These are phyloP conservation scores for Andrena hattorfiana DNA, from an alignment of 2,888 invertebrate genomes.

Conservation along the genomic window DNA sequence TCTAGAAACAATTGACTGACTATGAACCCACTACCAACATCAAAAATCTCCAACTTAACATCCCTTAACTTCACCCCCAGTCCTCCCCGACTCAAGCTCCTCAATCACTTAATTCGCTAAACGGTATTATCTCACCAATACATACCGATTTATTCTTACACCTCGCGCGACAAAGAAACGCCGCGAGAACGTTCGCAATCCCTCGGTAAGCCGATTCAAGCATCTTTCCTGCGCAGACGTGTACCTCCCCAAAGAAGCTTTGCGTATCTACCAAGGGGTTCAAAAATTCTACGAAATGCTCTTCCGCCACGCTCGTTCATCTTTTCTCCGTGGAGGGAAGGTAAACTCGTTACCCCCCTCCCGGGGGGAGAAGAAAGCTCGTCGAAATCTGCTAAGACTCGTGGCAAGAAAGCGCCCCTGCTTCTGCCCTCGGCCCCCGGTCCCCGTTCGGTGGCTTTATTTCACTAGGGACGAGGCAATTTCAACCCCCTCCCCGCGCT, in stretches of 20 bases:
- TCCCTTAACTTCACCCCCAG: background rate
- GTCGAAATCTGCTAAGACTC: conserved; percentile 1
- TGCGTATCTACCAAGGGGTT: background rate
- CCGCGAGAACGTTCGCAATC: background rate
- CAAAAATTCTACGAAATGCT: conserved; percentile 3
- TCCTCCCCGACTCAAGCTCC: background rate
- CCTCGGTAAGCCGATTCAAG: conserved; percentile 6
- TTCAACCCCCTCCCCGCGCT: background rate
- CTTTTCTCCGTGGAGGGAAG: background rate
- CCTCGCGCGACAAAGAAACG: background rate
- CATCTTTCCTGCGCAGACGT: background rate
- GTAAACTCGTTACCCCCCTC: conserved; percentile 9
- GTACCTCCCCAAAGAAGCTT: conserved; percentile 8
- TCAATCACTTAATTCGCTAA: background rate
- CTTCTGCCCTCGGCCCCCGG: background rate
- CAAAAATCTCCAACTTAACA: too few species aligned
- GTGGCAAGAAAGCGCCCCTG: background rate
- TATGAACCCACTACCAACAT: too few species aligned
- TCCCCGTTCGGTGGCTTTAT: too few species aligned
- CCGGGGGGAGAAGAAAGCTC: background rate
- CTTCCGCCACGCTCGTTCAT: background rate
- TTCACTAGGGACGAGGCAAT: conserved; percentile 5
- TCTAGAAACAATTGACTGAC: too few species aligned
- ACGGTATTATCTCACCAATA: background rate
- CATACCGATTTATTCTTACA: background rate